phyloP scores from a whole-genome alignment of 2,797 vertebrate genomes.

The Cichlasoma orientale region DNA sequence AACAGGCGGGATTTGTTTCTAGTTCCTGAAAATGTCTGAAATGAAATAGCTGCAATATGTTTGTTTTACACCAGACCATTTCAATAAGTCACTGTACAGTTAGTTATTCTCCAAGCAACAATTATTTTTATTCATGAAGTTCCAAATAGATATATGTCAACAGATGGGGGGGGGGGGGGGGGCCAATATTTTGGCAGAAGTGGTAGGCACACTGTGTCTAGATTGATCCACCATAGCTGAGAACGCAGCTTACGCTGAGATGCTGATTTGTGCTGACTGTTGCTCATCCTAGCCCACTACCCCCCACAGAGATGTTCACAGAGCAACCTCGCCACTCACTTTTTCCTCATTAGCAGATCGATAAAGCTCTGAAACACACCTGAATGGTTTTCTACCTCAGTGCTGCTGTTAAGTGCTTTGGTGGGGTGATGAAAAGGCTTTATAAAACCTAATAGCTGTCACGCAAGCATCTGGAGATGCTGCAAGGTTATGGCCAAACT shows the following conservation, averaged over 20 bases:
- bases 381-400: constrained; percentile 38
- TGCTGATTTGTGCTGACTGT: constrained; percentile 51
- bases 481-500: constrained; percentile 28
- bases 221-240: constrained; percentile 51
- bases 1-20: background rate
- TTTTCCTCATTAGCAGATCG: constrained; percentile 54
- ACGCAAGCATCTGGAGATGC: constrained; percentile 42
- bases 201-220: background rate
- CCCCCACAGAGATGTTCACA: constrained; percentile 32
- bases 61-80: background rate
- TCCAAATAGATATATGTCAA: background rate
- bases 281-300: constrained; percentile 13
- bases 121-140: background rate
- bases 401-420: constrained; percentile 32
- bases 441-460: constrained; percentile 38
- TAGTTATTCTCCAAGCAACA: background rate
- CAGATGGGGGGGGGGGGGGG: background rate
- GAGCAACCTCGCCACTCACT: background rate
- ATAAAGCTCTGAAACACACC: constrained; percentile 61
- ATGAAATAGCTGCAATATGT: background rate
- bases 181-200: background rate
- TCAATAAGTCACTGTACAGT: background rate
- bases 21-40: background rate
- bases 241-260: constrained; percentile 21
- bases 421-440: constrained; percentile 51